Evolutionary conservation across 2,797 vertebrate genomes (phyloP), one percentile per base, ranked within the genome.

Genomic region (Hylomyscus alleni): DNA sequence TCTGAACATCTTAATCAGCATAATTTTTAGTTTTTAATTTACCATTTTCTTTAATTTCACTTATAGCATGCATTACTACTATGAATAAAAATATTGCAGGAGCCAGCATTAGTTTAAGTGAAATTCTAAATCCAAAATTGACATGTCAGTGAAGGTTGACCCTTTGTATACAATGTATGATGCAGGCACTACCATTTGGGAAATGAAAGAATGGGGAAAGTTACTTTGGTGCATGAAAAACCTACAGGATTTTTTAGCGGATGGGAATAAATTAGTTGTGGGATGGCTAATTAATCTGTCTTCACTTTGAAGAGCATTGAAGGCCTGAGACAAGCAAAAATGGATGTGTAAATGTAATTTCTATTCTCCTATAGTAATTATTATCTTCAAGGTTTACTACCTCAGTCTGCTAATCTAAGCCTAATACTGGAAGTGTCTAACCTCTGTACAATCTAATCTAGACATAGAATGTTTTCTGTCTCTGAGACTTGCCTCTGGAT

Each of bases 61-160:
- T 72, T 96, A 82, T 89, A 11, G 34, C 56, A 22, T 13, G 1
- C 26, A 65, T 85, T 69, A 60, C 20, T 91, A 34, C 12, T 75
- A 0, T 77, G 93, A 92, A 77, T 56, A 62, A 24, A 82, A 75
- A 0, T 14, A 31, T 65, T 5, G 22, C 50, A 86, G 26, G 6
- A 89, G 73, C 1, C 58, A 93, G 62, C 5, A 40, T n/a, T 83
- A 67, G 89, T 40, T 50, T 93, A 86, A 86, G 34, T 40, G 91
- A 9, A 78, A 95, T 95, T 80, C 20, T 88, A 56, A 60, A 65
- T 72, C 54, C 4, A 87, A 29, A 96, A 95, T 34, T 15, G 40
- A 15, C 72, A 20, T n/a, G 5, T 72, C n/a, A 85, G 3, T 47
- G 44, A 69, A 86, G 91, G 73, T 40, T 54, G 24, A 65, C 5